Evolutionary conservation across 2,888 invertebrate genomes (phyloP).

Genomic region (Xanthia togata): DNA sequence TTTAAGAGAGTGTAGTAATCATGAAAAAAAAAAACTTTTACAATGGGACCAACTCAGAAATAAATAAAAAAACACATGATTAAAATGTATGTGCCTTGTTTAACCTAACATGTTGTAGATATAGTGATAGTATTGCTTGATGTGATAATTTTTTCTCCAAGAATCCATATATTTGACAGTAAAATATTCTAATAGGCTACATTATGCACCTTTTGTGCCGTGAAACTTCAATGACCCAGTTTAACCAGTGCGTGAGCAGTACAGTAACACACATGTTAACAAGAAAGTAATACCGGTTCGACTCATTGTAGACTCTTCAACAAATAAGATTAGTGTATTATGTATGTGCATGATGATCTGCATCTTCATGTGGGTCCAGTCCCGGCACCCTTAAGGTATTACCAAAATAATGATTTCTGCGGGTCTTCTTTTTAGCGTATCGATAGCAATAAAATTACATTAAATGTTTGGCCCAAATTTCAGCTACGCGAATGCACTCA

Average conservation of each 20-base stretch:
- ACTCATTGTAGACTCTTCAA: slow-evolving; percentile 47
- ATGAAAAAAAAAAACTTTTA: background rate
- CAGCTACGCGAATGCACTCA: too few relatives aligned
- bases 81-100: background rate
- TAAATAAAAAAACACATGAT: too few relatives aligned
- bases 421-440: too few relatives aligned
- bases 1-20: background rate
- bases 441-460: too few relatives aligned
- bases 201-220: slow-evolving; percentile 49
- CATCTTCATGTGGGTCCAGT: background rate
- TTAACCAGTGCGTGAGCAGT: slow-evolving; percentile 46
- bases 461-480: too few relatives aligned
- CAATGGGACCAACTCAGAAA: too few relatives aligned
- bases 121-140: background rate
- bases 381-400: slow-evolving; percentile 7
- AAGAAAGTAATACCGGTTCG: slow-evolving; percentile 52
- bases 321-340: slow-evolving; percentile 49
- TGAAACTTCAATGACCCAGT: slow-evolving; percentile 51
- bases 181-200: slow-evolving; percentile 40
- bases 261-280: slow-evolving; percentile 46
- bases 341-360: slow-evolving; percentile 32
- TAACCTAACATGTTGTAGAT: background rate
- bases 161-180: slow-evolving; percentile 37
- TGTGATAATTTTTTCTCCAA: background rate
- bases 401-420: background rate